Percentiles rank a stretch among this genome's conserved stretches.
These are phyloP conservation scores for Chaetophractus vellerosus DNA, from an alignment of 2,797 vertebrate genomes.

Conservation along the genomic window DNA sequence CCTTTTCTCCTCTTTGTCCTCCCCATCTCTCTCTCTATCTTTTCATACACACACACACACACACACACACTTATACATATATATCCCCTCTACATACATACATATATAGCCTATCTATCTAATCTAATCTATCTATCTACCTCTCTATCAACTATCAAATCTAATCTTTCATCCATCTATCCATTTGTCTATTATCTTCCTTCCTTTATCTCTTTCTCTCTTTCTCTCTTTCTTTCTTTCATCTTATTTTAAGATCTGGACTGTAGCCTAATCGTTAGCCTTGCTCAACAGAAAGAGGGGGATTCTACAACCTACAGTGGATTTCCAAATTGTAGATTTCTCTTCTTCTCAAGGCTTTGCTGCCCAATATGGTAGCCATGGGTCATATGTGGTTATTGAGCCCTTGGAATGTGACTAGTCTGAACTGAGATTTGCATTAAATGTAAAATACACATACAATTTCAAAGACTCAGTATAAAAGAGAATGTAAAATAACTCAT, in stretches of 20 bases:
- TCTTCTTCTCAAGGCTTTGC: neutral
- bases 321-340: neutral
- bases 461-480: conserved; percentile 10
- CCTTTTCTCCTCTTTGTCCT: too few species aligned
- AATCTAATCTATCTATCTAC: too few species aligned
- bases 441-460: neutral
- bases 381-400: neutral
- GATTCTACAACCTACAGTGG: neutral
- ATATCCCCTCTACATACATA: too few species aligned
- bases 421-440: neutral
- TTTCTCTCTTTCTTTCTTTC: too few species aligned
- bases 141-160: too few species aligned
- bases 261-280: neutral
- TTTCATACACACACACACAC: too few species aligned
- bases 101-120: neutral
- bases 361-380: neutral
- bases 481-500: neutral
- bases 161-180: neutral
- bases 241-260: neutral
- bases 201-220: too few species aligned
- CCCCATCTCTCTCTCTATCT: too few species aligned
- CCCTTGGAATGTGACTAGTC: neutral
- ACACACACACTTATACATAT: too few species aligned
- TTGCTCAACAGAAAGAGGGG: neutral
- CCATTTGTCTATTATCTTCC: neutral